Base-by-base conservation (phyloP, 1,140 invertebrate genomes). In the Danaus melanippus region DNA sequence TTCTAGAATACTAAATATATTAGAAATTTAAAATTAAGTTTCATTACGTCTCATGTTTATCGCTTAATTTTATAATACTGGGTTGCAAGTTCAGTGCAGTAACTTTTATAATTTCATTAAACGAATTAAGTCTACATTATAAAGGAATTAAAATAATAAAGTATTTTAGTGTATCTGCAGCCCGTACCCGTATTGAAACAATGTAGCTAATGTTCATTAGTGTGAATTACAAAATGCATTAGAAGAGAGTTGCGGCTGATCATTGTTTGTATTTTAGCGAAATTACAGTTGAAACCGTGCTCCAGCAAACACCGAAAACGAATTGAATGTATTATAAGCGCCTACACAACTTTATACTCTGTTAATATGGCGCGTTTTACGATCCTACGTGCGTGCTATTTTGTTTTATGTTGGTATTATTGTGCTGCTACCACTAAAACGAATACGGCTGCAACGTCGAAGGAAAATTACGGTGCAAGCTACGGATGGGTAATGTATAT, bases 271-370 rank as follows among this genome's bases (percentile, higher is more conserved):
- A 73, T 67, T 51, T 56, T 62, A 64, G 56, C 64, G 64, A 62
- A 67, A 70, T 73, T 62, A 73, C 58, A 62, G 57, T 61, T 42
- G 64, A 53, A 65, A 66, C 61, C 48, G 45, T 49, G 62, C 43
- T 46, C 48, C 48, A 58, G 41, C 60, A 53, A 51, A 50, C 57
- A 46, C 57, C 65, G 60, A 62, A 72, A 80, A 76, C 68, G 71
- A 78, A 79, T 82, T 78, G 72, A 79, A 79, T 78, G 66, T 69
- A 76, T 74, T 70, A 15, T 15, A 70, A 78, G 67, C 67, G 68
- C 61, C 54, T 50, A 42, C 55, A 70, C 63, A 72, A 76, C 67
- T 73, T 75, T 80, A 74, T 73, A 69, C 62, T 66, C 66, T 50
- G 62, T 79, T 77, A 77, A 77, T 71, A 68, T 56, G 61, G 63